Evolutionary conservation across 1,140 invertebrate genomes (phyloP).

Genomic region (Zaprionus camerounensis): DNA sequence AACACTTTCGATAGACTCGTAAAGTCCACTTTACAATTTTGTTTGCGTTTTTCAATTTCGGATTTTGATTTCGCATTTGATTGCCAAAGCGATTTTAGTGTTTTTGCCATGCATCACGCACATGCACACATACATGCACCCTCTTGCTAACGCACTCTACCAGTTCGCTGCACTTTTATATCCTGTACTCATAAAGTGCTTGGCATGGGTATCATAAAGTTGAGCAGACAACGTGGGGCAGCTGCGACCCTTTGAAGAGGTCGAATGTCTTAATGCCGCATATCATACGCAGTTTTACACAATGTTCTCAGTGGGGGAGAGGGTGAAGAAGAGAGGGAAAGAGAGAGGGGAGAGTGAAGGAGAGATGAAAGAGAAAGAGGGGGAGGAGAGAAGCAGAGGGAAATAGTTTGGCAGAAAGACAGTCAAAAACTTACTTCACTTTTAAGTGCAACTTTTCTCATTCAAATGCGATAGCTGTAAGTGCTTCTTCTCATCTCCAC

Average conservation of each 20-base stretch:
- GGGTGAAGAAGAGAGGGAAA: not conserved
- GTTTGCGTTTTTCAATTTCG: conserved; percentile 79
- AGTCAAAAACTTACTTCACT: not conserved
- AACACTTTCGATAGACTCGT: conserved; percentile 62
- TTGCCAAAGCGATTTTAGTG: conserved; percentile 72
- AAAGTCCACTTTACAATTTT: conserved; percentile 76
- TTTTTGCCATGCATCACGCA: conserved; percentile 24
- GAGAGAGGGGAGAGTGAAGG: not conserved
- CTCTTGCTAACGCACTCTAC: not conserved
- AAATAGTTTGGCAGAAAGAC: not conserved
- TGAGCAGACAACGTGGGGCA: not conserved
- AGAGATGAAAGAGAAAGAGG: not conserved
- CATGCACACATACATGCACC: not conserved
- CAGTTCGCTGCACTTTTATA: conserved; percentile 35
- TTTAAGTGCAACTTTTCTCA: not conserved
- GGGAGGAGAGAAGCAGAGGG: not conserved
- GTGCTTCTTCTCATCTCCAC: not conserved
- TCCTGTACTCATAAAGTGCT: conserved; percentile 22
- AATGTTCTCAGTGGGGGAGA: not conserved
- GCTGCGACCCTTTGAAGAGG: not conserved
- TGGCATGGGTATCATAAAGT: conserved; percentile 14
- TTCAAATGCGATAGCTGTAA: not conserved
- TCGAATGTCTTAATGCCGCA: not conserved
- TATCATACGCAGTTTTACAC: not conserved
- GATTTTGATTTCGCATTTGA: conserved; percentile 78